Evolutionary conservation across 1,140 invertebrate genomes (phyloP), one percentile per base, ranked within the genome.

Genomic region (Galendromus occidentalis): DNA sequence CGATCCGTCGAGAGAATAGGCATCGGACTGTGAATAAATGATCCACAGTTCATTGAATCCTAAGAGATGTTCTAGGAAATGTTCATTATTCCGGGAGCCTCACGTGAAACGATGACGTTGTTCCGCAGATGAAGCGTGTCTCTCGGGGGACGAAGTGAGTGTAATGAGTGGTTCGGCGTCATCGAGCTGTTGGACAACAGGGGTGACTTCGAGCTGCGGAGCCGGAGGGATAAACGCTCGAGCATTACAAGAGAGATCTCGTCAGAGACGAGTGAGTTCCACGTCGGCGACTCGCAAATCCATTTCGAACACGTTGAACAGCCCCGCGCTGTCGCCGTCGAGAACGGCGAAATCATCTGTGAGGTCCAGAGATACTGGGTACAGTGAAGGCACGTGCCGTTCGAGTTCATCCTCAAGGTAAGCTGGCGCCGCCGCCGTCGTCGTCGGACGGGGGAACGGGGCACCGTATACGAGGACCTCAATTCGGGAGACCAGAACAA

Each of bases 61-160:
- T n/a, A n/a, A n/a, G n/a, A n/a, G n/a, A n/a, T n/a, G n/a, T n/a
- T n/a, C n/a, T n/a, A n/a, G n/a, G n/a, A n/a, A n/a, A n/a, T n/a
- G n/a, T n/a, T n/a, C n/a, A n/a, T n/a, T n/a, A n/a, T n/a, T n/a
- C n/a, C n/a, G n/a, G n/a, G n/a, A n/a, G n/a, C n/a, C n/a, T n/a
- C n/a, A n/a, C n/a, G n/a, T n/a, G n/a, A n/a, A n/a, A n/a, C n/a
- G n/a, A 39, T 9, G 9, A 39, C 33, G 9, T 39, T 39, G 33
- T 9, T 39, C 9, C 25, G 1, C 51, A 59, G 51, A 59, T 59
- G 51, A 59, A 59, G 51, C 51, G 25, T 59, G 51, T 25, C 22
- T 59, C 17, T 59, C 51, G 22, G 51, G 51, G 51, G 51, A 59
- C 51, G 51, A 59, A 59, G 51, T 59, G 22, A 59, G 51, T 25